These are phyloP conservation scores for Eolophus roseicapilla DNA, from an alignment of 2,113 vertebrate species.

Conservation along the genomic window DNA sequence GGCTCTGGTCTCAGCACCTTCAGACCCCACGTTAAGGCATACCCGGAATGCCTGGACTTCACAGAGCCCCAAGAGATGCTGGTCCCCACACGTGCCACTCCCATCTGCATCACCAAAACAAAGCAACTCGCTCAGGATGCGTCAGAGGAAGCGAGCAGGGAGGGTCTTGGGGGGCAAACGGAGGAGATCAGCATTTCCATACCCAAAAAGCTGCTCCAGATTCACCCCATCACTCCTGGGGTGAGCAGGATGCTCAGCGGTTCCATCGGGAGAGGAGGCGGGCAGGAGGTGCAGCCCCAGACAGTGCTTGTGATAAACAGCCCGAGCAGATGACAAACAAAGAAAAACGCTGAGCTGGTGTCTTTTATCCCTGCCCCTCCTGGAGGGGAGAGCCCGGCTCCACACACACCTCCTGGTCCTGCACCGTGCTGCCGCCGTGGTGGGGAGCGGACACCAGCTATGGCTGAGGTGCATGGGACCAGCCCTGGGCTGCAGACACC, in stretches of 20 bases:
- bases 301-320: neutral
- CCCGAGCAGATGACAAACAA: conserved; percentile 52
- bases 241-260: neutral
- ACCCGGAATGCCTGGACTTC: neutral
- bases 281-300: neutral
- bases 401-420: neutral
- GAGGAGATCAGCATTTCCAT: neutral
- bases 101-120: conserved; percentile 38
- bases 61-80: neutral
- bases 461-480: neutral
- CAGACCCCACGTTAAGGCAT: rapidly evolving
- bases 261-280: neutral
- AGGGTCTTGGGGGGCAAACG: neutral
- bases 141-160: neutral
- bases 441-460: rapidly evolving
- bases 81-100: conserved; percentile 15
- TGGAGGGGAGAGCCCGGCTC: neutral
- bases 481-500: neutral
- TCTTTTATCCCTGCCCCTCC: conserved; percentile 12
- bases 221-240: neutral
- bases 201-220: rapidly evolving
- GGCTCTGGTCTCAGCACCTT: neutral
- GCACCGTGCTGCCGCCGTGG: rapidly evolving
- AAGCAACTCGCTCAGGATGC: neutral
- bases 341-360: conserved; percentile 64